A percentile compares a stretch with the other conserved stretches of the same genome.
These are phyloP conservation scores for Peromyscus nudipes DNA, from an alignment of 2,797 vertebrate species.

Conservation along the genomic window DNA sequence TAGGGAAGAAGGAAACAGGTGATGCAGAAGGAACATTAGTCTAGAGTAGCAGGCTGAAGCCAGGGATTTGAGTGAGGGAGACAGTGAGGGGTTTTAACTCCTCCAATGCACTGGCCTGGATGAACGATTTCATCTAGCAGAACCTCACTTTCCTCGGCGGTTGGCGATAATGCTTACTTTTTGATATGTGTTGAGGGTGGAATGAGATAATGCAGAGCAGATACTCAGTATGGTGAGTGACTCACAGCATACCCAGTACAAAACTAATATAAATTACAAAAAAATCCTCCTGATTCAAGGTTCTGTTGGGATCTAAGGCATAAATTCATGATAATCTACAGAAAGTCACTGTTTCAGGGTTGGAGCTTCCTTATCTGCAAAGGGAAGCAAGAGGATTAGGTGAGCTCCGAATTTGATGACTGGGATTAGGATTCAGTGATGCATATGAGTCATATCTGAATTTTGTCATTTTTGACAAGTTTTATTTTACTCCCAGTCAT, in stretches of 20 bases:
- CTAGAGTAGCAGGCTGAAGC: not conserved
- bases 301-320: not conserved
- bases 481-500: conserved; percentile 65
- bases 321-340: conserved; percentile 55
- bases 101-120: not conserved
- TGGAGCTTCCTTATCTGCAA: not conserved
- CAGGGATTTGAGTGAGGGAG: not conserved
- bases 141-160: not conserved
- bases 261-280: conserved; percentile 42
- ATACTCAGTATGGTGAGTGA: not conserved
- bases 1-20: not conserved
- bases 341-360: not conserved
- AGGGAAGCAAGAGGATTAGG: conserved; percentile 7
- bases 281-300: not conserved
- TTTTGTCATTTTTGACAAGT: conserved; percentile 66
- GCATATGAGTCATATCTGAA: conserved; percentile 58
- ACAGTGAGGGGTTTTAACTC: not conserved
- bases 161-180: not conserved
- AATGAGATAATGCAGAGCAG: conserved; percentile 4
- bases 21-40: not conserved
- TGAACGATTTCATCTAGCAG: not conserved
- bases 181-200: not conserved
- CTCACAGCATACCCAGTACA: not conserved
- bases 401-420: conserved; percentile 56
- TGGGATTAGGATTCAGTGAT: conserved; percentile 7